A percentile compares a stretch with the other conserved stretches of the same genome.
Evolutionary conservation across 1,140 invertebrate genomes (phyloP).

Genomic region (Hyphantria cunea): DNA sequence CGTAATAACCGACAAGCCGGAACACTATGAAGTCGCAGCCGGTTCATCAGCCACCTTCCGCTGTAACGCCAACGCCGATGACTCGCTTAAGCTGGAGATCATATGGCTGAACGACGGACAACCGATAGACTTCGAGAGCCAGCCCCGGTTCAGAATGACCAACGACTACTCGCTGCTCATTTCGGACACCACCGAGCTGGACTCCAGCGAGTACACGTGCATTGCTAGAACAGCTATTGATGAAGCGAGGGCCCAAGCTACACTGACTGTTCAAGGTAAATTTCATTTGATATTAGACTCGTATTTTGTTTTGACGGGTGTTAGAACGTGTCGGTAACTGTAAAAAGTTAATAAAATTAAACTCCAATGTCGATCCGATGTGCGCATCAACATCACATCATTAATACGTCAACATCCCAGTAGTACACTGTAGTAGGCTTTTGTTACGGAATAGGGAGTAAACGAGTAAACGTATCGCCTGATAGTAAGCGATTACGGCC

Average conservation of each 20-base stretch:
- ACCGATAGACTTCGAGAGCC: conserved; percentile 92
- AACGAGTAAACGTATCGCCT: too few species aligned
- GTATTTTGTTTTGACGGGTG: too few species aligned
- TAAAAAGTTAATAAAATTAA: too few species aligned
- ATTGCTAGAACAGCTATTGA: conserved; percentile 96
- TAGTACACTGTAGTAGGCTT: too few species aligned
- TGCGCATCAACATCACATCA: too few species aligned
- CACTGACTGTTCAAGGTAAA: conserved; percentile 94
- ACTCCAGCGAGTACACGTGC: conserved; percentile 98
- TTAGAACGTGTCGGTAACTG: too few species aligned
- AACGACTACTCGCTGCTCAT: conserved; percentile 97
- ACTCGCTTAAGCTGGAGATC: conserved; percentile 90
- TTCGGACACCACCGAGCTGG: conserved; percentile 95
- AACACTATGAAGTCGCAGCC: conserved; percentile 95
- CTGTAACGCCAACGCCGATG: conserved; percentile 95
- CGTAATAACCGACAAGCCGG: conserved; percentile 91
- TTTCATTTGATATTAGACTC: too few species aligned
- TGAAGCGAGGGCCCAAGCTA: conserved; percentile 90
- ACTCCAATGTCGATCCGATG: too few species aligned
- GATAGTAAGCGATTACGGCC: too few species aligned
- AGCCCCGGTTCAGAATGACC: conserved; percentile 91
- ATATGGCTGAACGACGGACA: conserved; percentile 94
- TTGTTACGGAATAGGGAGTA: too few species aligned
- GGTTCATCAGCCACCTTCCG: conserved; percentile 95
- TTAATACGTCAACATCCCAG: too few species aligned